Evolutionary conservation across 2,797 vertebrate genomes (phyloP), one percentile per base, ranked within the genome.

Genomic region (Coccyzus lansbergi): DNA sequence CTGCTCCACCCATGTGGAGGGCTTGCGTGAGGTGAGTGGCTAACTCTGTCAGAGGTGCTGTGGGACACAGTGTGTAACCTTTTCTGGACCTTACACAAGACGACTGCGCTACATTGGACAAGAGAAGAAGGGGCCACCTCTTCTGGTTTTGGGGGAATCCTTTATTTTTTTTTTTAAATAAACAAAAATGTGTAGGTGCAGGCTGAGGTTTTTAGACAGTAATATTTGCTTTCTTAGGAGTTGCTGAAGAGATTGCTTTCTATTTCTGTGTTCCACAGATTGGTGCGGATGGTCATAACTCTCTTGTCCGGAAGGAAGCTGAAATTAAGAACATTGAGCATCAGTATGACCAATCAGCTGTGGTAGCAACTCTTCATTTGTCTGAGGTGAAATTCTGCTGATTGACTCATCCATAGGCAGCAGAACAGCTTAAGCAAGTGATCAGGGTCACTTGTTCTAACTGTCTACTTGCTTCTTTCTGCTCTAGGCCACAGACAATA

Each of bases 221-320:
- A 59, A 26, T 72, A 22, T 5, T 46, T 21, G 2, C n/a, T 88
- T 92, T 72, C 18, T 28, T 52, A 67, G 49, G 69, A 87, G 40
- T 26, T 70, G 36, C 74, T 93, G 72, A 88, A 48, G 68, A 63
- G n/a, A 25, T 64, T 83, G 44, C 17, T 89, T 68, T 93, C 9
- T 31, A 28, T 88, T 21, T 90, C 24, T 44, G 77, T 46, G 59
- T 52, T 94, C 46, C 53, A 36, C 87, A 99, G 99, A 98, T 99
- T 31, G 99, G 99, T 75, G 99, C 99, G 0, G 99, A 99, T 83
- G 99, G 99, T 51, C 98, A 98, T 26, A 99, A 99, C 96, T 99
- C 99, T 5, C 97, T 98, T 96, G 99, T 99, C 46, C 98, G 99
- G 65, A 98, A 88, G 69, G 96, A 98, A 81, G 97, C 99, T 8